Evolutionary conservation across 2,888 invertebrate species (phyloP), one percentile per base, ranked within the genome.

Genomic region (Drosophila anomelani): DNA sequence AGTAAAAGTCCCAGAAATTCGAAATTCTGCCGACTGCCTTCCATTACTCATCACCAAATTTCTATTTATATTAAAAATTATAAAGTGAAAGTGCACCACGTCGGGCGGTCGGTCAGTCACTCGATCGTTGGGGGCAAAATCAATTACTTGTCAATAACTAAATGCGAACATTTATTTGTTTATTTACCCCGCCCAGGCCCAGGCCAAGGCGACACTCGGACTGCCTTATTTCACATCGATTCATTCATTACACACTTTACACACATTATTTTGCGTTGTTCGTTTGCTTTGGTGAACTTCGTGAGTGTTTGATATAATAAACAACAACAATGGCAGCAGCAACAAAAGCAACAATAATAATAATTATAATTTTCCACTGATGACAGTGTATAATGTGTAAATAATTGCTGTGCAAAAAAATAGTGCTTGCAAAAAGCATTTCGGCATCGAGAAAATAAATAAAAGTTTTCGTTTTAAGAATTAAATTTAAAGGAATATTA

Each of bases 11-110:
- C 0, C 12, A 49, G 49, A 17, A 49, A 49, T 32, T 32, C 13
- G 13, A 17, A 43, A 32, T 43, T 56, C 13, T 39, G 26, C 1
- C 8, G 47, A n/a, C 26, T 10, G 47, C 13, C 5, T 29, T 0
- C 17, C 29, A 8, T 67, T 55, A 68, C 26, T 67, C 67, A 67
- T 34, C 17, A 38, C 15, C 74, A 76, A 76, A 79, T 87, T 81
- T 69, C 74, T 76, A 57, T 70, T 72, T 79, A 61, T 57, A 72
- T 62, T 71, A 66, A 67, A 62, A 62, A 66, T 71, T 13, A 70
- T 70, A 54, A 76, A 75, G 75, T 76, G 75, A 75, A 75, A 75
- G 75, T 75, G 75, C 76, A 56, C 55, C 17, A 6, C 1, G 23
- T 4, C 23, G 23, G 26, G 26, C 4, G 46, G 3, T 39, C 8